These are phyloP conservation scores for Chiroxiphia lanceolata DNA, from an alignment of 2,797 vertebrate genomes.

Conservation along the genomic window DNA sequence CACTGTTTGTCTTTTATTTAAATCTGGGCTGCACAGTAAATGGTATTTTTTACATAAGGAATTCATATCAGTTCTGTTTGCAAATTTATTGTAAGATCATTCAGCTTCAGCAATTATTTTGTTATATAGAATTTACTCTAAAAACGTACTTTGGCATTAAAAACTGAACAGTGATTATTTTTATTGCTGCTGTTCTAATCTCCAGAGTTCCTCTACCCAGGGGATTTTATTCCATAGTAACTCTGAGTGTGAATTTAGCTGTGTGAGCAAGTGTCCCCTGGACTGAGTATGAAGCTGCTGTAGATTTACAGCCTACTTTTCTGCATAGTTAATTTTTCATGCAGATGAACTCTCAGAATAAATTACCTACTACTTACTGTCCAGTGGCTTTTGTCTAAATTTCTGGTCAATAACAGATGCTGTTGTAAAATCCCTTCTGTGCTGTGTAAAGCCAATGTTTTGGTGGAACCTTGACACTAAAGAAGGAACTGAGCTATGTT, in stretches of 20 bases:
- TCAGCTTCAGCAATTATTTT: not conserved
- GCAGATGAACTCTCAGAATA: not conserved
- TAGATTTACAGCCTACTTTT: not conserved
- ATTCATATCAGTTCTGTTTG: not conserved
- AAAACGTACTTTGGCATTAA: slow-evolving; percentile 18
- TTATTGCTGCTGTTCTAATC: not conserved
- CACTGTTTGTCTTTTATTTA: slow-evolving; percentile 61
- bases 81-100: not conserved
- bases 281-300: not conserved
- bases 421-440: not conserved
- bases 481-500: not conserved
- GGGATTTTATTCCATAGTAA: not conserved
- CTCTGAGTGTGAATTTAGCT: not conserved
- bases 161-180: not conserved
- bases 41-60: not conserved
- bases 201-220: not conserved
- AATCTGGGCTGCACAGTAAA: slow-evolving; percentile 10
- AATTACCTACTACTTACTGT: not conserved
- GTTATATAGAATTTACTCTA: not conserved
- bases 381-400: not conserved
- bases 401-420: not conserved
- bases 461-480: not conserved
- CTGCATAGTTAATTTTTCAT: not conserved
- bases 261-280: not conserved
- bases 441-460: not conserved